Evolutionary conservation across 2,888 invertebrate species (phyloP).

Genomic region (Spisula subtruncata): DNA sequence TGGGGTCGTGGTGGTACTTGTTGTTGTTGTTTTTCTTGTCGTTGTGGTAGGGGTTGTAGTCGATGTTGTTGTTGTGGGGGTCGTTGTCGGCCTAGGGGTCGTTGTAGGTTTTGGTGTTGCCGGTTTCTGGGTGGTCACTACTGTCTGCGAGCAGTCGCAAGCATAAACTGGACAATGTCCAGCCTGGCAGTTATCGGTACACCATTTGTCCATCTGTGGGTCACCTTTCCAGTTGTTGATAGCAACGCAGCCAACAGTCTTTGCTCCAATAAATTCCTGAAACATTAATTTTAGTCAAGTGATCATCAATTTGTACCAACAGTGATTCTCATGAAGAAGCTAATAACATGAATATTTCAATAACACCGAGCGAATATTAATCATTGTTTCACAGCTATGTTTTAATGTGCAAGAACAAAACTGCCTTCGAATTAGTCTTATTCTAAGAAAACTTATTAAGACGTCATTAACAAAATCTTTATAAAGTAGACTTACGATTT

Average conservation of each 20-base stretch:
- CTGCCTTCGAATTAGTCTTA: too few relatives aligned
- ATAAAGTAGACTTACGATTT: too few relatives aligned
- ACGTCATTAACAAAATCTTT: too few relatives aligned
- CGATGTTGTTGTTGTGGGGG: slow-evolving; percentile 44
- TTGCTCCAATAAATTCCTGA: slow-evolving; percentile 34
- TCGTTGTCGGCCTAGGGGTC: slow-evolving; percentile 48
- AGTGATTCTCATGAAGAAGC: too few relatives aligned
- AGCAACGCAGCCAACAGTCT: slow-evolving; percentile 42
- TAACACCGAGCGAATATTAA: too few relatives aligned
- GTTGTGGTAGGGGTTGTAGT: slow-evolving; percentile 42
- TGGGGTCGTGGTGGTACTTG: slow-evolving; percentile 39
- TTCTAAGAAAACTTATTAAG: too few relatives aligned
- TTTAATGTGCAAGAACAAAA: too few relatives aligned
- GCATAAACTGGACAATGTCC: slow-evolving; percentile 60
- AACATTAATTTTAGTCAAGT: background rate
- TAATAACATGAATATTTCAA: too few relatives aligned
- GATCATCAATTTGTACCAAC: too few relatives aligned
- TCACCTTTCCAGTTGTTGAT: slow-evolving; percentile 64
- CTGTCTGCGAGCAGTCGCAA: slow-evolving; percentile 54
- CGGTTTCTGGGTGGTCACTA: background rate
- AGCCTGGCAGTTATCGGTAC: slow-evolving; percentile 52
- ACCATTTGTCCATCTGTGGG: slow-evolving; percentile 60
- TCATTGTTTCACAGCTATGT: too few relatives aligned
- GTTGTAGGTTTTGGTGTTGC: slow-evolving; percentile 27
- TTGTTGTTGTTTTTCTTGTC: slow-evolving; percentile 44